Base-by-base conservation (phyloP, 2,113 vertebrate species). In the Chroicocephalus ridibundus region DNA sequence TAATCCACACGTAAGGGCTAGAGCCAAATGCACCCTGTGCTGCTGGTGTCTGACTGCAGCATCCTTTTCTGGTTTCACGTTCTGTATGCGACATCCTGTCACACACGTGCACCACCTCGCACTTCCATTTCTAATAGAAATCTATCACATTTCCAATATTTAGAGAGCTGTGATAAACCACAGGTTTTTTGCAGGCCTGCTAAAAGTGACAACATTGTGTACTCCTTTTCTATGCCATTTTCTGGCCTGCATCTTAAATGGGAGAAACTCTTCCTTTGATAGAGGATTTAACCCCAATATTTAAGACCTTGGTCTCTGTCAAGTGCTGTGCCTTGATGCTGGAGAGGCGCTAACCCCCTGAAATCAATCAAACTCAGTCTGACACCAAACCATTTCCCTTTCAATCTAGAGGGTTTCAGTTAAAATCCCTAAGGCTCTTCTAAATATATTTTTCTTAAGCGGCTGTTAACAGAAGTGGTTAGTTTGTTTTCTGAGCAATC, bases 391-490 rank as follows among this genome's bases (percentile, higher is more conserved):
- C 26, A 47, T 36, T 82, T 91, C 10, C 46, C 29, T 61, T 75
- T 70, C 54, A 58, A 5, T 62, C 70, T 22, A 69, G 38, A 57
- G 15, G 52, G 54, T 27, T 71, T 78, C 26, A 82, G 11, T 62
- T 42, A 65, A 86, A 90, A 82, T 57, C 29, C 6, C 40, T 74
- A 44, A 61, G n/a, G 24, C 7, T 79, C 9, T 80, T 64, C 69
- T 57, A 21, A 51, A 54, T 40, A 11, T 15, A n/a, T 17, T 10
- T 69, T 54, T 70, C 58, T 64, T 36, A 69, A 91, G 10, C 3
- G 2, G 9, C 4, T 1, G 0, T 40, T 85, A 42, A 70, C 42
- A 74, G 11, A 52, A 76, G 24, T 7, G 1, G 0, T 36, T 68
- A 47, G 24, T 54, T 93, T 47, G 51, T 77, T 74, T 78, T 83